Percentiles rank a stretch among this genome's conserved stretches.
Conservation (phyloP, 2,113 vertebrate genomes). For the Coregonus clupeaformis region DNA sequence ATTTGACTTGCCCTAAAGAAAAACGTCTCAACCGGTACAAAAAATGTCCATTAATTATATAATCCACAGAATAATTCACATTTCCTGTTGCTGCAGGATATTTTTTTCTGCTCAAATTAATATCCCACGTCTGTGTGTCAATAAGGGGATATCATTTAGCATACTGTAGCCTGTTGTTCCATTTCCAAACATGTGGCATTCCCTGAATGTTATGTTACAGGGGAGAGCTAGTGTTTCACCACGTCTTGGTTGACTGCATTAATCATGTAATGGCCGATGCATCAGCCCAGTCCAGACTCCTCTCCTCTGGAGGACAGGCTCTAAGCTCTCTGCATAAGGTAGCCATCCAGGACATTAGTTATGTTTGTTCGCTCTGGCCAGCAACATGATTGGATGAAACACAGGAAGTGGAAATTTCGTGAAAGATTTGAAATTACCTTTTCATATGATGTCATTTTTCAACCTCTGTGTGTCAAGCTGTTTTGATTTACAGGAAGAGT, state of each 20-base stretch:
- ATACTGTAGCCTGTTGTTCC: too few species aligned
- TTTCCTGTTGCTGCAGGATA: too few species aligned
- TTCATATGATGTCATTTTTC: slow-evolving; percentile 17
- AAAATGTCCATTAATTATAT: too few species aligned
- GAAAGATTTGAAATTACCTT: slow-evolving; percentile 23
- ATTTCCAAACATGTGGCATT: too few species aligned
- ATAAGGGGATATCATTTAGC: too few species aligned
- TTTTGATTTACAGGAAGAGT: slow-evolving; percentile 13
- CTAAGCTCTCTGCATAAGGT: slow-evolving; percentile 31
- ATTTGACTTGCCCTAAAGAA: too few species aligned
- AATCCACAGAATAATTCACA: too few species aligned
- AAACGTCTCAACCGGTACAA: too few species aligned
- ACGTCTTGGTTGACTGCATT: slow-evolving; percentile 39
- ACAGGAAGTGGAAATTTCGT: slow-evolving; percentile 13
- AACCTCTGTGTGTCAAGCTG: slow-evolving; percentile 14
- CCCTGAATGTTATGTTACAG: too few species aligned
- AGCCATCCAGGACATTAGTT: slow-evolving; percentile 48
- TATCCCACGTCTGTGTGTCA: too few species aligned
- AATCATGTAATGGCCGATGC: slow-evolving; percentile 62
- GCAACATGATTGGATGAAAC: slow-evolving; percentile 28
- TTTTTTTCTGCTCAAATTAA: too few species aligned
- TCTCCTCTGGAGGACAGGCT: slow-evolving; percentile 35
- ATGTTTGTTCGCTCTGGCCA: slow-evolving; percentile 37
- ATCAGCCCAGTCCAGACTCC: slow-evolving; percentile 47
- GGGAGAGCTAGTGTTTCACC: not conserved